Percentiles rank a stretch among this genome's conserved stretches.
Conservation (phyloP, 2,888 invertebrate species). For the Podotricha telesiphe region DNA sequence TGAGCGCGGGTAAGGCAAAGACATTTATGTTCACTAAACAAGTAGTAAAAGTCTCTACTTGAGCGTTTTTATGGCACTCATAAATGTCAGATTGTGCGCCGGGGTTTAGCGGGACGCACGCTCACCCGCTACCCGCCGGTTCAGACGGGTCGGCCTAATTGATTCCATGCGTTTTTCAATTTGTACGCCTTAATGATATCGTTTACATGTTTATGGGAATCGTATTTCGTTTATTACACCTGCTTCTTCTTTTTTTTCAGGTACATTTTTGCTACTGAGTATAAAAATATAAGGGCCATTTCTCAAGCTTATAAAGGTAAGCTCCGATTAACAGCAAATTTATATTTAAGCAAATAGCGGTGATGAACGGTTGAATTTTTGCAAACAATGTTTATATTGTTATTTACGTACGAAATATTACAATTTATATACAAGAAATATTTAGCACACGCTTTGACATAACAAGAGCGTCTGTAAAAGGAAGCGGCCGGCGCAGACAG, state of each 20-base stretch:
- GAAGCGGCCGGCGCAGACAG: constrained; percentile 58
- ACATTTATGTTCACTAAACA: constrained; percentile 85
- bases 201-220: constrained; percentile 56
- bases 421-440: constrained; percentile 45
- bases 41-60: constrained; percentile 85
- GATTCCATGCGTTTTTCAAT: constrained; percentile 67
- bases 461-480: constrained; percentile 63
- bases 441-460: constrained; percentile 57
- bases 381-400: constrained; percentile 23
- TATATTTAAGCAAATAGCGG: constrained; percentile 14
- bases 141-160: constrained; percentile 62
- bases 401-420: background rate
- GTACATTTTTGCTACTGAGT: constrained; percentile 53
- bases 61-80: constrained; percentile 85
- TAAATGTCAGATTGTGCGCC: constrained; percentile 84
- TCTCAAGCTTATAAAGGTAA: constrained; percentile 30
- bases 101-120: constrained; percentile 70
- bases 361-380: constrained; percentile 8
- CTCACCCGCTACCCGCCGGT: constrained; percentile 47
- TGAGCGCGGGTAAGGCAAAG: constrained; percentile 82
- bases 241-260: constrained; percentile 64
- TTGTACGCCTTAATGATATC: constrained; percentile 53
- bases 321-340: constrained; percentile 24
- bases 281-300: constrained; percentile 21
- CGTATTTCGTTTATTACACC: constrained; percentile 57